Base-by-base conservation (phyloP, 2,113 vertebrate genomes). In the Girardinichthys multiradiatus region DNA sequence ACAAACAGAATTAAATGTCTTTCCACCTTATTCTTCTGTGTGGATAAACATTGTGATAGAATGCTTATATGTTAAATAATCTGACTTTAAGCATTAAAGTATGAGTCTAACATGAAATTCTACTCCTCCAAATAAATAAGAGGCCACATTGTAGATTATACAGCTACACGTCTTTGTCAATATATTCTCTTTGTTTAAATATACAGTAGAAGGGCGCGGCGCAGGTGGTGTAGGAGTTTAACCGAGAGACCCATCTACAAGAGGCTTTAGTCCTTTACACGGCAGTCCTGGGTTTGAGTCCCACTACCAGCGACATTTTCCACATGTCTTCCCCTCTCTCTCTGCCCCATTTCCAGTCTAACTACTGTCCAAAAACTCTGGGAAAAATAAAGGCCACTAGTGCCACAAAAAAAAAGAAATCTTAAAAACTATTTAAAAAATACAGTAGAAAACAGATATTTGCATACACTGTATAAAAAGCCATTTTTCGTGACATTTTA, bases 61-160 rank as follows among this genome's bases (percentile, higher is more conserved):
- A 67, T 35, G 35, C 2, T 60, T 64, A 26, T 80, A n/a, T 66
- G 77, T 76, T 76, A 79, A 79, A 84, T 31, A 78, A 66, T 39
- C 64, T 77, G 64, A 73, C 29, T 70, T 76, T 58, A 48, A 65
- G 24, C 67, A 68, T 4, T 4, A 61, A 30, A 74, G 61, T 75
- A 72, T 64, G 70, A 66, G 33, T 21, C 74, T 69, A 35, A 82
- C 63, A 69, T 51, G 21, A 54, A 51, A 51, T 9, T 35, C 33
- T 35, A 35, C 48, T 51, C 7, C 8, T 9, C 6, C 5, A 2
- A 6, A 24, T 24, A 2, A 7, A 51, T 51, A 51, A 24, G 21
- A 24, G 15, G 39, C 39, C 15, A 4, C 17, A 4, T 45, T 45
- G 15, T 48, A 9, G 30, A 24, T 21, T 1, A 12, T 31, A 17